A percentile compares a stretch with the other conserved stretches of the same genome.
Evolutionary conservation across 2,888 invertebrate species (phyloP).

Genomic region (Philhelius pedissequus): DNA sequence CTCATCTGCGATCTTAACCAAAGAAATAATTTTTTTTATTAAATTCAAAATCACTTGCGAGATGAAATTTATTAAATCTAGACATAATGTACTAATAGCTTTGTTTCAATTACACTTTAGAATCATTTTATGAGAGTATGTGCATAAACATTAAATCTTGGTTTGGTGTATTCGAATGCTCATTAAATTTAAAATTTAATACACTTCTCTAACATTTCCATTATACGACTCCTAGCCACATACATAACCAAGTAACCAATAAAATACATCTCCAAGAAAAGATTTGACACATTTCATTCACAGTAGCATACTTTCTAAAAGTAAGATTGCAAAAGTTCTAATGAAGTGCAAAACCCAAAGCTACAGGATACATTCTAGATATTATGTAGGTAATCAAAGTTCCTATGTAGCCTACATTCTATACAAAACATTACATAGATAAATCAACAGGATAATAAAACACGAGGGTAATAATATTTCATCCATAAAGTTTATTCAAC

Average conservation of each 20-base stretch:
- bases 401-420: neutral
- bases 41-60: no score
- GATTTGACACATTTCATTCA: neutral
- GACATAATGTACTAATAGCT: no score
- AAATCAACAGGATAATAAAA: neutral
- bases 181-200: neutral
- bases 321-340: neutral
- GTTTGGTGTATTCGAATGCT: no score
- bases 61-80: no score
- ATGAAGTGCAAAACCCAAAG: neutral
- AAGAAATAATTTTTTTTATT: no score
- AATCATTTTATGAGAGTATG: neutral
- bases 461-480: neutral
- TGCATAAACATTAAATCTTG: neutral
- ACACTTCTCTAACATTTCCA: neutral
- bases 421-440: neutral
- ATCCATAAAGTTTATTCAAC: conserved; percentile 14
- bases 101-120: no score
- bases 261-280: neutral
- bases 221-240: no score
- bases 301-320: neutral
- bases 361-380: no score
- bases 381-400: no score
- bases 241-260: neutral
- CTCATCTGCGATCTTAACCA: no score